A percentile compares a stretch with the other conserved stretches of the same genome.
These are phyloP conservation scores for Macaria liturata DNA, from an alignment of 2,888 invertebrate species.

Conservation along the genomic window DNA sequence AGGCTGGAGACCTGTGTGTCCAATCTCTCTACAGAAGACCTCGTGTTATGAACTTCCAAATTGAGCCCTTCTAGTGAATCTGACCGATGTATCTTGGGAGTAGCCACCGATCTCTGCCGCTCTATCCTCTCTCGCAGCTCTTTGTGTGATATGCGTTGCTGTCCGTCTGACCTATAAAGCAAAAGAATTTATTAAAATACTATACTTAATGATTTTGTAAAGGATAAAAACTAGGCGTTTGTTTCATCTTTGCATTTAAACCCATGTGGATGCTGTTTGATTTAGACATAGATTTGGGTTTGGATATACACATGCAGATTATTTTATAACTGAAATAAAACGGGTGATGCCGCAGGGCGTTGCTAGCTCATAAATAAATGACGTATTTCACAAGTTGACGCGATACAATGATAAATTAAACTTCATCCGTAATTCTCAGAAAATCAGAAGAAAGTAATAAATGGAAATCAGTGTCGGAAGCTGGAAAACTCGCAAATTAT, in stretches of 20 bases:
- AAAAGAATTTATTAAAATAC: too few species aligned
- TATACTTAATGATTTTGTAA: too few species aligned
- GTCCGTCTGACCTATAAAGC: conserved; percentile 60
- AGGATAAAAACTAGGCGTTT: too few species aligned
- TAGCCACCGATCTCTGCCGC: conserved; percentile 85
- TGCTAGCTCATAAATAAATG: too few species aligned
- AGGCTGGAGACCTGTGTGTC: conserved; percentile 92
- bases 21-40: conserved; percentile 87
- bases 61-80: conserved; percentile 86
- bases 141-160: conserved; percentile 68
- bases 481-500: conserved; percentile 8
- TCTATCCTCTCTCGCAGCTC: conserved; percentile 86
- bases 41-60: conserved; percentile 79
- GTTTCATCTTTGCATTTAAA: too few species aligned
- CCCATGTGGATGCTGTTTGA: too few species aligned
- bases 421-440: not conserved
- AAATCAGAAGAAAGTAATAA: conserved; percentile 13
- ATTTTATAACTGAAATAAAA: too few species aligned
- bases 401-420: not conserved
- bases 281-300: too few species aligned
- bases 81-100: conserved; percentile 77
- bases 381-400: not conserved
- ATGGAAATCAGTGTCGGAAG: conserved; percentile 5
- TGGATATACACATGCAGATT: too few species aligned
- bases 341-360: too few species aligned